phyloP scores from a whole-genome alignment of 2,113 vertebrate species.

The Anolis sagrei region DNA sequence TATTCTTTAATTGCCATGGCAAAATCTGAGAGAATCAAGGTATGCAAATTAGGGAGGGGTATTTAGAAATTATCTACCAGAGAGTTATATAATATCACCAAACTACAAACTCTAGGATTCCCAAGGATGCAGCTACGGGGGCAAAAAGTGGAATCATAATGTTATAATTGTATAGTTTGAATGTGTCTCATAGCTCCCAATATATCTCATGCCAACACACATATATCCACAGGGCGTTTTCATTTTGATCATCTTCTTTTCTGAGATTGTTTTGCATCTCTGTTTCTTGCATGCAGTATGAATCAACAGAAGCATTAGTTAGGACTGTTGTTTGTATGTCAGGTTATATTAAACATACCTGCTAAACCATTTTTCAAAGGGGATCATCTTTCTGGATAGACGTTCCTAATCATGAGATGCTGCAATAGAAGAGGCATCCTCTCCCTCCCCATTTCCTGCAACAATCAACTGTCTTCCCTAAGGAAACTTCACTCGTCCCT shows the following conservation, averaged over 20 bases:
- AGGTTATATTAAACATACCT: background rate
- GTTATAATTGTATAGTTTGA: no score
- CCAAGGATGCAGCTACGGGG: no score
- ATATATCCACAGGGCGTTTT: background rate
- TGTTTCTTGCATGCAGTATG: background rate
- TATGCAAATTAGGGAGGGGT: no score
- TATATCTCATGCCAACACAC: no score
- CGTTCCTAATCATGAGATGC: background rate
- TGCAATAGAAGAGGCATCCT: slow-evolving; percentile 4
- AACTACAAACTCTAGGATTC: no score
- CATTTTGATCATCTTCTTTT: background rate
- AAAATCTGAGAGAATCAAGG: no score
- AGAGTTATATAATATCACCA: no score
- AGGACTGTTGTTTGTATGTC: background rate
- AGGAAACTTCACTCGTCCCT: slow-evolving; percentile 28
- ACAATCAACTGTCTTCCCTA: slow-evolving; percentile 46
- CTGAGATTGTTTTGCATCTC: background rate
- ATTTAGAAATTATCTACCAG: no score
- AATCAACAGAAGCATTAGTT: background rate
- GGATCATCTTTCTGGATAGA: background rate
- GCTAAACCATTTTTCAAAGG: background rate
- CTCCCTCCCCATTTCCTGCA: slow-evolving; percentile 42
- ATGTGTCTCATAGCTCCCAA: no score
- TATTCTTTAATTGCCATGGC: no score
- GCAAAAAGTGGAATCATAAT: no score